phyloP scores from a whole-genome alignment of 2,797 vertebrate genomes.

The Calcarius lapponicus region DNA sequence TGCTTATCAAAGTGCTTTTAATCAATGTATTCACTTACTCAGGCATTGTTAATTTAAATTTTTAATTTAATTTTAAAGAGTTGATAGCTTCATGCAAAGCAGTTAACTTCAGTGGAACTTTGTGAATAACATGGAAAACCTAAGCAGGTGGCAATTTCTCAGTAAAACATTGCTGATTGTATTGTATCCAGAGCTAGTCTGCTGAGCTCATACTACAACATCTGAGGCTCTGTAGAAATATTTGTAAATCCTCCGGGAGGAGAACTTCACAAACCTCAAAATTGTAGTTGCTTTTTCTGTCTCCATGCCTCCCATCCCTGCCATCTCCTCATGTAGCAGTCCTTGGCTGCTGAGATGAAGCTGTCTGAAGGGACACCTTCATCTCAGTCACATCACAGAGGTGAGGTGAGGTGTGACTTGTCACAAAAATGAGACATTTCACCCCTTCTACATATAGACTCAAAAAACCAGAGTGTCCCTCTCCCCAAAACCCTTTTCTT shows the following conservation, averaged over 20 bases:
- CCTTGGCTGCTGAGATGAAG: neutral
- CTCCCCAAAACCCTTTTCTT: neutral
- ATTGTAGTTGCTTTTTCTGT: neutral
- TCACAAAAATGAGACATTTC: neutral
- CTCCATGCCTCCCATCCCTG: neutral
- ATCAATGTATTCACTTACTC: neutral
- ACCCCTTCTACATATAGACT: neutral
- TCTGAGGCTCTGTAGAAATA: neutral
- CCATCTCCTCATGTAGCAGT: neutral
- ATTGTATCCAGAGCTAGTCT: neutral
- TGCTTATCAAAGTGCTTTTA: constrained; percentile 1
- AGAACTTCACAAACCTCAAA: neutral
- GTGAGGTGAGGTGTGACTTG: neutral
- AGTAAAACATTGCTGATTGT: neutral
- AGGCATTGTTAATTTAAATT: neutral
- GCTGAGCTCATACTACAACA: neutral
- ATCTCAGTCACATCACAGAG: neutral
- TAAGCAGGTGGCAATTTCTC: neutral
- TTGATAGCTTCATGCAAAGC: neutral
- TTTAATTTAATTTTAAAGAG: constrained; percentile 7
- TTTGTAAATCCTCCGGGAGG: neutral
- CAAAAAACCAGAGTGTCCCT: neutral
- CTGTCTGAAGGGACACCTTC: neutral
- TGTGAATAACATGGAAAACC: neutral
- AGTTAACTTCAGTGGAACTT: constrained; percentile 6